A percentile compares a stretch with the other conserved stretches of the same genome.
Evolutionary conservation across 2,888 invertebrate genomes (phyloP).

Genomic region (Drosophila helvetica): DNA sequence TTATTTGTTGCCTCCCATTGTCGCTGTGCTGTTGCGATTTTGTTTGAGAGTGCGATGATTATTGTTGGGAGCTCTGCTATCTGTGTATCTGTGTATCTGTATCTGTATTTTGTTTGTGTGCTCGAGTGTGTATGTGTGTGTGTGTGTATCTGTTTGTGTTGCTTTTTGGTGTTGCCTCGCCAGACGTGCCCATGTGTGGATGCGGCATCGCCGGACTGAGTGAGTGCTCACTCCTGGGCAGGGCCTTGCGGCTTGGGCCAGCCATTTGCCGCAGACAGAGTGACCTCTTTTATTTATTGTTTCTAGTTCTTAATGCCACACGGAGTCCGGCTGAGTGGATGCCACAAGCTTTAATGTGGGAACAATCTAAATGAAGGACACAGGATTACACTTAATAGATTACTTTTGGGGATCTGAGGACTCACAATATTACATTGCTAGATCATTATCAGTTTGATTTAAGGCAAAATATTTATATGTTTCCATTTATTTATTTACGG

Average conservation of each 20-base stretch:
- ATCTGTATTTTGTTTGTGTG: background rate
- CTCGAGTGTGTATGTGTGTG: background rate
- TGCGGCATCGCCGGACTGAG: conserved; percentile 14
- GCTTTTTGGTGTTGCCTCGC: conserved; percentile 49
- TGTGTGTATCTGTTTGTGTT: conserved; percentile 44
- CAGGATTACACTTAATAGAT: too few relatives aligned
- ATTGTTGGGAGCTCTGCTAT: conserved; percentile 51
- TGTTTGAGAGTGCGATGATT: conserved; percentile 72
- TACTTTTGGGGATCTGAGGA: too few relatives aligned
- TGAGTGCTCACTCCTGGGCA: conserved; percentile 26
- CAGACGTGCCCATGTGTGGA: conserved; percentile 68
- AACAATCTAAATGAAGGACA: background rate
- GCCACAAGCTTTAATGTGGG: conserved; percentile 20
- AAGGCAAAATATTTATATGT: background rate
- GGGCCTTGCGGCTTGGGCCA: conserved; percentile 56
- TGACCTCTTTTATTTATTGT: conserved; percentile 73
- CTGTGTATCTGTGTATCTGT: background rate
- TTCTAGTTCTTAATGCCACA: conserved; percentile 30
- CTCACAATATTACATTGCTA: background rate
- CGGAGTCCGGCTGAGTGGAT: background rate
- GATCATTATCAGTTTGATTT: conserved; percentile 11
- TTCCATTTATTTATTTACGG: background rate
- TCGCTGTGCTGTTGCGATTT: conserved; percentile 59
- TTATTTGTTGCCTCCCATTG: conserved; percentile 71
- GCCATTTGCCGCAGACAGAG: conserved; percentile 60